Evolutionary conservation across 2,797 vertebrate genomes (phyloP).

Genomic region (Capromys pilorides): DNA sequence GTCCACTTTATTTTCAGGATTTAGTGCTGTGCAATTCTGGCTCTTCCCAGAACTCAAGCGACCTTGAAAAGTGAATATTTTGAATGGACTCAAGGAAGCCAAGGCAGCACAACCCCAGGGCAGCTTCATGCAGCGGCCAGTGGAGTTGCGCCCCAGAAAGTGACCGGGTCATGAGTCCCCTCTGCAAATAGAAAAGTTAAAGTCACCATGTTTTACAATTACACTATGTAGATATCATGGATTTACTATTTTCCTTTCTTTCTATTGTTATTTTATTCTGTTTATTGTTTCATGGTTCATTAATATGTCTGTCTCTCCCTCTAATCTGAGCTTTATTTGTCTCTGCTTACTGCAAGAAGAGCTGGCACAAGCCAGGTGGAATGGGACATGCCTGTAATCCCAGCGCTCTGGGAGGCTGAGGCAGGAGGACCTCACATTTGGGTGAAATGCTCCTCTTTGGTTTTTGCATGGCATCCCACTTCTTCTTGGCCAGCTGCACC

Average conservation of each 20-base stretch:
- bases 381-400: not conserved
- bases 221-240: not conserved
- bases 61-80: not conserved
- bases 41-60: not conserved
- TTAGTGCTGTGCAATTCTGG: not conserved
- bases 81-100: too few relatives aligned
- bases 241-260: not conserved
- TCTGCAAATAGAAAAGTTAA: not conserved
- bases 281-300: not conserved
- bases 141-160: not conserved
- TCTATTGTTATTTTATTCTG: not conserved
- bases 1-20: not conserved
- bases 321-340: not conserved
- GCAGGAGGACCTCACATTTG: not conserved
- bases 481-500: not conserved
- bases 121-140: not conserved
- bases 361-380: not conserved
- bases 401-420: not conserved
- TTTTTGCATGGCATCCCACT: not conserved
- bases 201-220: not conserved
- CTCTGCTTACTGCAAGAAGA: not conserved
- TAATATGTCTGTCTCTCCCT: not conserved
- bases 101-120: not conserved
- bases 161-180: not conserved
- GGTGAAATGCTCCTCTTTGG: not conserved